Conservation (phyloP, 2,113 vertebrate species). For the Melanotaenia duboulayi region DNA sequence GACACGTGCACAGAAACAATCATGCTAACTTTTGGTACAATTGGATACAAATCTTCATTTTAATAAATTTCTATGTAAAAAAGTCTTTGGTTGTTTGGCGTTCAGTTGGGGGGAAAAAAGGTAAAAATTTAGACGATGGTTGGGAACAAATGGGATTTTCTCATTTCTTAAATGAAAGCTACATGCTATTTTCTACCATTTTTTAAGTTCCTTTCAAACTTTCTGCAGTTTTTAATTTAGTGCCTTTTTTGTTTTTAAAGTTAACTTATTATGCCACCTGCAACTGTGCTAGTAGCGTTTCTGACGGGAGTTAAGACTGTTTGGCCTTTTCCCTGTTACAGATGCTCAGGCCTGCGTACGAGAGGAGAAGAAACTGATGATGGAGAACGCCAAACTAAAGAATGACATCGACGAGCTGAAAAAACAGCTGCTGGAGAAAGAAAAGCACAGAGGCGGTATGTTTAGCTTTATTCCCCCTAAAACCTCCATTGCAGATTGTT, state of each 20-base stretch:
- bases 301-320: slow-evolving; percentile 4
- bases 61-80: no score
- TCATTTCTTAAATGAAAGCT: not conserved
- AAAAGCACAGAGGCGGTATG: slow-evolving; percentile 92
- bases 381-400: slow-evolving; percentile 95
- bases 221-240: no score
- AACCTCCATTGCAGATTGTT: slow-evolving; percentile 7
- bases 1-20: slow-evolving; percentile 44
- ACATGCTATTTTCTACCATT: no score
- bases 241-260: no score
- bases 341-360: slow-evolving; percentile 90
- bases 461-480: slow-evolving; percentile 17
- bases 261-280: no score
- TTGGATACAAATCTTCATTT: no score
- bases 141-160: not conserved
- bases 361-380: slow-evolving; percentile 96
- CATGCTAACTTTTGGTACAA: no score
- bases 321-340: slow-evolving; percentile 64
- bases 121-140: no score
- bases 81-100: no score
- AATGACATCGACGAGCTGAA: slow-evolving; percentile 94
- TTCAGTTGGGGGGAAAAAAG: no score
- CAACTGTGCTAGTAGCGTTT: not conserved
- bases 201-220: no score
- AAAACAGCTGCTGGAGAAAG: slow-evolving; percentile 90